phyloP scores from a whole-genome alignment of 1,140 invertebrate genomes.

The Micrasema longulum region DNA sequence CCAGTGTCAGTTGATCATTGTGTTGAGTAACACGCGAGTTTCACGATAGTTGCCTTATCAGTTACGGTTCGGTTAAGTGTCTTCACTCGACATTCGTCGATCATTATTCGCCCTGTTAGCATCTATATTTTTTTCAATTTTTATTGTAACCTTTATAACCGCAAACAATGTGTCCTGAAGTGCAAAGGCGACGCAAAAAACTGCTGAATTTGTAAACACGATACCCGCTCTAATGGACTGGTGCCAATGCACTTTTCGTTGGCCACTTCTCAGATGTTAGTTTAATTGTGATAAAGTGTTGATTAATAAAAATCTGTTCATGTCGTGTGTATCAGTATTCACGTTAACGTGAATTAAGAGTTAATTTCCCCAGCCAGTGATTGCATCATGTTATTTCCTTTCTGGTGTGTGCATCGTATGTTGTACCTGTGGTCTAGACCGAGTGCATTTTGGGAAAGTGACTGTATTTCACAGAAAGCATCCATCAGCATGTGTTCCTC shows the following conservation, averaged over 20 bases:
- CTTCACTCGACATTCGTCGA: not conserved
- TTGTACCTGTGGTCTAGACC: constrained; percentile 12
- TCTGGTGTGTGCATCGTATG: constrained; percentile 30
- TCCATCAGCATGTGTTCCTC: constrained; percentile 18
- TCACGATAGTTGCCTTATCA: not conserved
- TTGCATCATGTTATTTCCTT: constrained; percentile 9
- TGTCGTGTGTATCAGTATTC: no score
- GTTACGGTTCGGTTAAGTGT: not conserved
- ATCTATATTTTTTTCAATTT: constrained; percentile 7
- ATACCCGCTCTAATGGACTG: constrained; percentile 7
- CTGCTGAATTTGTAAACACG: constrained; percentile 12
- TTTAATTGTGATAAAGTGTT: no score
- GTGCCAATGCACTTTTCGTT: constrained; percentile 10
- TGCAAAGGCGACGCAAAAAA: constrained; percentile 16
- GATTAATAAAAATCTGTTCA: no score
- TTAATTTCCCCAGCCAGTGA: no score
- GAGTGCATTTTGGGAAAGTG: not conserved
- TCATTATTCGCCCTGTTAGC: not conserved
- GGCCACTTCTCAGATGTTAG: no score
- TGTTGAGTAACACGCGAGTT: constrained; percentile 4
- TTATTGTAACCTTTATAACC: not conserved
- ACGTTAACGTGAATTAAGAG: no score
- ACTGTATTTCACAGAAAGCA: not conserved
- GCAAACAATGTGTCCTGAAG: not conserved
- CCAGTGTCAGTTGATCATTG: constrained; percentile 12